Evolutionary conservation across 2,113 vertebrate genomes (phyloP), one percentile per base, ranked within the genome.

Genomic region (Chaetops frenatus): DNA sequence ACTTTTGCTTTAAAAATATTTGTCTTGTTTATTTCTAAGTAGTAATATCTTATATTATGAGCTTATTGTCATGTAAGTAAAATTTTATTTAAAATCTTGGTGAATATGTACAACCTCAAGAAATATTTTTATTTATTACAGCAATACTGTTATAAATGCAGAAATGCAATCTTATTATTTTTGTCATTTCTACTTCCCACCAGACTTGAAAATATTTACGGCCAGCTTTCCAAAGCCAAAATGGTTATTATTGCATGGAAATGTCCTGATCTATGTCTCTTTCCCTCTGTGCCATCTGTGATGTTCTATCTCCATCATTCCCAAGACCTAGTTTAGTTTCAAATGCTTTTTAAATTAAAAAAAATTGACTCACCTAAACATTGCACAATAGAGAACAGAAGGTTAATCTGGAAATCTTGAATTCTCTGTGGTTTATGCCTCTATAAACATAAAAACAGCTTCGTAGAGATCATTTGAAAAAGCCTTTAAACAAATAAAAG

Each of bases 401-500:
- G 83, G 14, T 22, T 82, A 77, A 38, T 76, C 16, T 54, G 6
- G 35, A 88, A 92, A 33, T 23, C 51, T 62, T 86, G 27, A 48
- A 47, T 84, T 88, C 93, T 91, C 50, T 86, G 48, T 70, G 20
- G 15, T 69, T 93, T 81, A 57, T 38, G n/a, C 15, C 9, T 91
- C 44, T 15, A 54, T 66, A 92, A 92, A 77, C 1, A 31, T 58
- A 84, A 89, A 81, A 74, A 1, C 2, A 88, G 24, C 16, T 92
- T 88, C 48, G 40, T 83, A 90, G 93, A 96, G 90, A 84, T 70
- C 33, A 6, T 88, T 74, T 65, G 38, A 67, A 94, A 83, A 88
- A 91, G 3, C 9, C 15, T 94, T 95, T 57, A 44, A 79, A 77
- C 4, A 88, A 96, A 91, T 35, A 79, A 19, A 77, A 65, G 22